These are phyloP conservation scores for Hylaeus anthracinus DNA, from an alignment of 1,140 invertebrate genomes.

Conservation along the genomic window DNA sequence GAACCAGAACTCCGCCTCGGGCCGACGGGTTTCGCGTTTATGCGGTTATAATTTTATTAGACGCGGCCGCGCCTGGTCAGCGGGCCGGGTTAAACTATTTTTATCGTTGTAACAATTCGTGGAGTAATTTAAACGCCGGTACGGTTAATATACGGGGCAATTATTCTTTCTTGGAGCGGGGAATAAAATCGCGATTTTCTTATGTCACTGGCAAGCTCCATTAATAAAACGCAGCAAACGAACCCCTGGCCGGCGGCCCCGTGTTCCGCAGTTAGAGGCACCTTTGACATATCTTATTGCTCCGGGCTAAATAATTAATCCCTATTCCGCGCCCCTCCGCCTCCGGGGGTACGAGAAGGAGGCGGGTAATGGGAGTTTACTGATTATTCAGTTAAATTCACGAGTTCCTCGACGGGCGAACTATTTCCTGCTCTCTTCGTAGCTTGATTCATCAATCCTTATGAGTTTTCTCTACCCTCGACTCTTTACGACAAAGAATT, in stretches of 20 bases:
- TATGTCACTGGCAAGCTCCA: constrained; percentile 40
- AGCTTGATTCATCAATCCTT: constrained; percentile 49
- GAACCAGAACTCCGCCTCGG: no score
- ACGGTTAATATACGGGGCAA: constrained; percentile 28
- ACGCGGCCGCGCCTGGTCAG: no score
- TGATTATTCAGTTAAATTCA: constrained; percentile 57
- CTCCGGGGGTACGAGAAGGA: background rate
- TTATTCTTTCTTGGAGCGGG: constrained; percentile 29
- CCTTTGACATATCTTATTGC: constrained; percentile 55
- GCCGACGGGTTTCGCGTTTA: background rate
- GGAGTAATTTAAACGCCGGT: constrained; percentile 19
- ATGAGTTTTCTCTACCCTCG: constrained; percentile 31
- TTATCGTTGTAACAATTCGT: constrained; percentile 22
- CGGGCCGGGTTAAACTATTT: background rate
- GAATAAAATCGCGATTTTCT: constrained; percentile 43
- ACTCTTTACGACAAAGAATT: background rate
- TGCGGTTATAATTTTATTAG: constrained; percentile 23
- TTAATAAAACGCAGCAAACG: constrained; percentile 42
- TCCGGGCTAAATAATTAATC: constrained; percentile 51
- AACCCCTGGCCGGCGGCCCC: background rate
- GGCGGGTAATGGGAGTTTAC: constrained; percentile 49
- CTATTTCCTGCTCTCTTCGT: constrained; percentile 14
- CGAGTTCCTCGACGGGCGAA: constrained; percentile 43
- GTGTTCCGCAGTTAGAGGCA: constrained; percentile 33
- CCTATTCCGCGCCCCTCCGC: background rate